These are phyloP conservation scores for Bradypodion ventrale DNA, from an alignment of 2,797 vertebrate species.

Conservation along the genomic window DNA sequence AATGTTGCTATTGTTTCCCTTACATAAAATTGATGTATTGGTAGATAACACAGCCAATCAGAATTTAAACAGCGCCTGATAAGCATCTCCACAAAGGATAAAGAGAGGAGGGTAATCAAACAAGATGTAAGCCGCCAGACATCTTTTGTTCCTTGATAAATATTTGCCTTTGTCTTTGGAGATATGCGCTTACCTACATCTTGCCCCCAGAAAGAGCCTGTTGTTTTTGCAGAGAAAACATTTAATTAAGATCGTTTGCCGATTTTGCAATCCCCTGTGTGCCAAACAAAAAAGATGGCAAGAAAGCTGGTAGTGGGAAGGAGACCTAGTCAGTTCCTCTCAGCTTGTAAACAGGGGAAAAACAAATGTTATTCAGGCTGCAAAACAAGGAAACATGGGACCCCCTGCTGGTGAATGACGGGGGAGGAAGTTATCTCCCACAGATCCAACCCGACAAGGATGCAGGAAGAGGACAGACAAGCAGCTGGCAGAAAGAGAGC, in stretches of 20 bases:
- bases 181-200: constrained; percentile 71
- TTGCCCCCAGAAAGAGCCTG: constrained; percentile 45
- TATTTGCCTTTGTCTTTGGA: constrained; percentile 86
- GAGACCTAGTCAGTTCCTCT: constrained; percentile 32
- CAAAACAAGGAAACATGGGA: constrained; percentile 45
- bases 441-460: constrained; percentile 16
- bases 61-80: constrained; percentile 53
- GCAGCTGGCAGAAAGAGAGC: constrained; percentile 16
- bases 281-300: constrained; percentile 56
- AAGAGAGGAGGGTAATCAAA: constrained; percentile 75
- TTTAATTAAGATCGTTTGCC: constrained; percentile 83
- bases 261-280: constrained; percentile 57
- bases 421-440: constrained; percentile 48
- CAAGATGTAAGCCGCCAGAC: constrained; percentile 70
- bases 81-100: constrained; percentile 67
- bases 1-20: constrained; percentile 43
- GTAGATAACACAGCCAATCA: constrained; percentile 44
- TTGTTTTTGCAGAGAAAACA: constrained; percentile 71
- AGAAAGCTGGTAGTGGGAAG: constrained; percentile 21
- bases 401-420: constrained; percentile 47
- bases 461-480: constrained; percentile 9
- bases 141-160: constrained; percentile 87
- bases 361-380: constrained; percentile 58
- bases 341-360: constrained; percentile 61
- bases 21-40: constrained; percentile 51